Evolutionary conservation across 2,113 vertebrate species (phyloP).

Genomic region (Ornithorhynchus anatinus): DNA sequence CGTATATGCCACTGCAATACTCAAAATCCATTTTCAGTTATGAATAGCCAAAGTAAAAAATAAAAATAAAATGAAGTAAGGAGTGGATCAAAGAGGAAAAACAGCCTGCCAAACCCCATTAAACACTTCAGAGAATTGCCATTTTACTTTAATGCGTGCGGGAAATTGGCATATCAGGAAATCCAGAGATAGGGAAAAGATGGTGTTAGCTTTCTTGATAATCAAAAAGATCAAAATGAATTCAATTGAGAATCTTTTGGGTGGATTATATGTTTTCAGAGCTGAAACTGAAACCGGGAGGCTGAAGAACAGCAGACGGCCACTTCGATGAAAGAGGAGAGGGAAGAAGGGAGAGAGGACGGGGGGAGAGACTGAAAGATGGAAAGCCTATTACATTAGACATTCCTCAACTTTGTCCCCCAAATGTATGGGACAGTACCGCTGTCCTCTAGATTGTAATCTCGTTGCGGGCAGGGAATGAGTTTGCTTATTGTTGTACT

Average conservation of each 20-base stretch:
- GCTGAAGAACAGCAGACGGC: background rate
- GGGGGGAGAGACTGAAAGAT: background rate
- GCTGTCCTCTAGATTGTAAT: too few species aligned
- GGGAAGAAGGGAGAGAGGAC: background rate
- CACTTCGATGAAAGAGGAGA: slow-evolving; percentile 15
- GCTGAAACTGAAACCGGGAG: background rate
- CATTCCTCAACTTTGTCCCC: too few species aligned
- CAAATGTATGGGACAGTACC: too few species aligned
- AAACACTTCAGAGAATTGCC: background rate
- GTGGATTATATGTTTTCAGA: background rate
- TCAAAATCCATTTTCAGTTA: background rate
- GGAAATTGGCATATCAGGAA: background rate
- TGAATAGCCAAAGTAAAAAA: slow-evolving; percentile 17
- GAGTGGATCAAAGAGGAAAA: slow-evolving; percentile 18
- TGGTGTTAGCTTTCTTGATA: background rate
- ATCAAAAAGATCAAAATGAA: background rate
- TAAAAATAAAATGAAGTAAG: too few species aligned
- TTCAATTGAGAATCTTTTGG: slow-evolving; percentile 13
- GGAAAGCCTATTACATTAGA: too few species aligned
- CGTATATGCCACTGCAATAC: background rate
- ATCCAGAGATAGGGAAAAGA: background rate
- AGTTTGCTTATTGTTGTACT: too few species aligned
- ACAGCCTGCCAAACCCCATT: background rate
- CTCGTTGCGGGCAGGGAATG: too few species aligned
- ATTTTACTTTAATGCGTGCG: slow-evolving; percentile 7